Conservation (phyloP, 2,797 vertebrate species). For the Tapirus indicus region DNA sequence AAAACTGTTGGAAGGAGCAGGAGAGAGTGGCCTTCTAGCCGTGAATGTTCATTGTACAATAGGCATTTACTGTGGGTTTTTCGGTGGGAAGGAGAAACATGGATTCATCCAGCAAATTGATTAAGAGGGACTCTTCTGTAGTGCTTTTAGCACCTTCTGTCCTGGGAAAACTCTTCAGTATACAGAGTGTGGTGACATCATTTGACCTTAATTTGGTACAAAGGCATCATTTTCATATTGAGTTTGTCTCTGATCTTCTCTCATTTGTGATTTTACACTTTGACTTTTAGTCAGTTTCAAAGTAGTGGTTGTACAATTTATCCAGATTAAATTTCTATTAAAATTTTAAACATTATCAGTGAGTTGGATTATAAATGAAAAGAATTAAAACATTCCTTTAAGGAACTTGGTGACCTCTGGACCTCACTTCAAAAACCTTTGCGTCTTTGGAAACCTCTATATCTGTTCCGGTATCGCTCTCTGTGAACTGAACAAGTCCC, state of each 20-base stretch:
- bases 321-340: constrained; percentile 8
- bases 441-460: background rate
- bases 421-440: background rate
- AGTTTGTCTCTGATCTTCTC: background rate
- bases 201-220: background rate
- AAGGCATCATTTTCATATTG: background rate
- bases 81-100: background rate
- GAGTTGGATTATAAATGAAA: background rate
- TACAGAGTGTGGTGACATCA: background rate
- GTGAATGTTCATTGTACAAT: background rate
- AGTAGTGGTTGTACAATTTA: background rate
- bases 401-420: background rate
- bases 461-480: background rate
- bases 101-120: background rate
- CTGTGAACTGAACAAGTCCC: background rate
- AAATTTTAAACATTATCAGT: background rate
- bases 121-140: background rate
- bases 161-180: background rate
- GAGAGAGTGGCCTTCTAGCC: background rate
- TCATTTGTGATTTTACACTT: background rate
- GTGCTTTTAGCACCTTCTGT: background rate
- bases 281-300: background rate
- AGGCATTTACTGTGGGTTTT: background rate
- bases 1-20: background rate
- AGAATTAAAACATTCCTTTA: constrained; percentile 6